phyloP scores from a whole-genome alignment of 2,113 vertebrate species.

The Nestor notabilis region DNA sequence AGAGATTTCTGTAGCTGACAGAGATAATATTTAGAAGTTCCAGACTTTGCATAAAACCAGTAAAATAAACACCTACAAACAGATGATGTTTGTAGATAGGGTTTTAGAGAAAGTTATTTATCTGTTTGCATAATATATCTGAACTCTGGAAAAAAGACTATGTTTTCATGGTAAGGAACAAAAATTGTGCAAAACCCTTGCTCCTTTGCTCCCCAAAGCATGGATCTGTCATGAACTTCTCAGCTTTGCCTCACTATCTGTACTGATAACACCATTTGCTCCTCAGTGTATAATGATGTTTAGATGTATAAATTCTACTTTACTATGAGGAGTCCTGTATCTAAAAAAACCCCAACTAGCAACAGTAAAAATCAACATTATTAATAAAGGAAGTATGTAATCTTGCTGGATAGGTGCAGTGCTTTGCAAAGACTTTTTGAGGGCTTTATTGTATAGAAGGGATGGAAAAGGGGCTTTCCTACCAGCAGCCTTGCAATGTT shows the following conservation, averaged over 20 bases:
- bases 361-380: background rate
- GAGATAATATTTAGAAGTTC: background rate
- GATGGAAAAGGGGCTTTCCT: background rate
- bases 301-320: background rate
- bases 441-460: background rate
- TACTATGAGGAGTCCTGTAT: background rate
- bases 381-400: background rate
- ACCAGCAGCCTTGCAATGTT: background rate
- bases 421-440: background rate
- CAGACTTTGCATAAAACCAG: background rate
- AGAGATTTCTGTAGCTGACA: background rate
- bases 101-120: background rate
- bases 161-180: background rate
- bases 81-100: background rate
- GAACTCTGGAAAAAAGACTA: background rate
- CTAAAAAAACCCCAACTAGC: background rate
- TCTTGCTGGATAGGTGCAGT: background rate
- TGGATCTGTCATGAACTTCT: background rate
- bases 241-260: background rate
- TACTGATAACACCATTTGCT: background rate
- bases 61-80: conserved; percentile 14
- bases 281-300: background rate
- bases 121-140: background rate
- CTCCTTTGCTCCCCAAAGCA: background rate
- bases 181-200: background rate